Conservation (phyloP, 2,797 vertebrate genomes). For the Heteromormyrus szaboi region DNA sequence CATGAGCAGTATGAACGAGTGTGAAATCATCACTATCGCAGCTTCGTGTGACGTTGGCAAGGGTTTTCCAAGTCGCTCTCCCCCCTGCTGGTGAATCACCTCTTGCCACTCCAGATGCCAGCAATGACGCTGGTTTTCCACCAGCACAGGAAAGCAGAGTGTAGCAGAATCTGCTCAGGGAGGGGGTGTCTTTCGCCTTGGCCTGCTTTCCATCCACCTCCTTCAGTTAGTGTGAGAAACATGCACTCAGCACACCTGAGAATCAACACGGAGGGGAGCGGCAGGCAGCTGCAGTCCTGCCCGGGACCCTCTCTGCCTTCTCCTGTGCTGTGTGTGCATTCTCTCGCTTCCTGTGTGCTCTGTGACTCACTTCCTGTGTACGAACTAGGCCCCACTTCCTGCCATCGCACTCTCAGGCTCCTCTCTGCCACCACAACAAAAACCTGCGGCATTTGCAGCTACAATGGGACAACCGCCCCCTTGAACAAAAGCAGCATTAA, state of each 20-base stretch:
- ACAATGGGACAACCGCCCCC: conserved; percentile 7
- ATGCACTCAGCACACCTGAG: neutral
- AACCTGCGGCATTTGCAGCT: conserved; percentile 34
- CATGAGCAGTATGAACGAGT: neutral
- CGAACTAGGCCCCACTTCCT: conserved; percentile 59
- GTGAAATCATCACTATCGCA: neutral
- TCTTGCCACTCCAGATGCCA: neutral
- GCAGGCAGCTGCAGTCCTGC: neutral
- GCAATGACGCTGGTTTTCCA: neutral
- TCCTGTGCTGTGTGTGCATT: neutral
- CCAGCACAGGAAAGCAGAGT: neutral
- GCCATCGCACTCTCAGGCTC: conserved; percentile 44
- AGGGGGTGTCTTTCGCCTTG: neutral
- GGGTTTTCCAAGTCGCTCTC: neutral
- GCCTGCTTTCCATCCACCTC: neutral
- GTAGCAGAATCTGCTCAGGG: neutral
- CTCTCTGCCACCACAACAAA: conserved; percentile 54
- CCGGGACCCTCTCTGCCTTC: neutral
- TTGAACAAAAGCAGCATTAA: neutral
- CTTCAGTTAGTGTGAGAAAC: neutral
- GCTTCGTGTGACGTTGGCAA: neutral
- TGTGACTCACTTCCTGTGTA: conserved; percentile 51
- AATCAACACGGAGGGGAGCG: neutral
- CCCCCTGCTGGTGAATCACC: neutral
- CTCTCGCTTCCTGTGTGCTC: neutral